Percentiles rank a stretch among this genome's conserved stretches.
Evolutionary conservation across 2,113 vertebrate genomes (phyloP).

Genomic region (Naja naja): DNA sequence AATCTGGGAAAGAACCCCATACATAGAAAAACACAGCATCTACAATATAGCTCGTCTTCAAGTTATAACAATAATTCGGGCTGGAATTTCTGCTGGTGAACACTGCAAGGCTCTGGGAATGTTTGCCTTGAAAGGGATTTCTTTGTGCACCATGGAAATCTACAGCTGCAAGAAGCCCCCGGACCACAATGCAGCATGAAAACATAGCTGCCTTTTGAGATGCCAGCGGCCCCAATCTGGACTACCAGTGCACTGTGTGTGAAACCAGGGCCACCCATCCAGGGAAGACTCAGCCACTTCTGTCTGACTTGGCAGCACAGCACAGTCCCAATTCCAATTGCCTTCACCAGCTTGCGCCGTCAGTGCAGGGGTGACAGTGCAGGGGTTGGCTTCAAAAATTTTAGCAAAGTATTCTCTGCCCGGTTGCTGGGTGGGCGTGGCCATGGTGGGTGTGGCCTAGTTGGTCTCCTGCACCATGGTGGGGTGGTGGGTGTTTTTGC

Average conservation of each 20-base stretch:
- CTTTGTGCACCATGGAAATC: too few species aligned
- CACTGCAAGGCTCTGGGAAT: neutral
- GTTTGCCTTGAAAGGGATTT: neutral
- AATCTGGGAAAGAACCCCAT: neutral
- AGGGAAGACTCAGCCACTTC: neutral
- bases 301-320: too few species aligned
- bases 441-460: too few species aligned
- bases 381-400: too few species aligned
- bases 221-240: neutral
- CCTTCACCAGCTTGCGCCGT: too few species aligned
- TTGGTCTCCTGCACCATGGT: too few species aligned
- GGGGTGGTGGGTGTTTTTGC: too few species aligned
- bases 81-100: neutral
- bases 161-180: neutral
- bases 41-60: neutral
- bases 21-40: neutral
- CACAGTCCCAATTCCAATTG: too few species aligned
- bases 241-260: neutral
- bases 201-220: neutral
- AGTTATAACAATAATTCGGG: neutral
- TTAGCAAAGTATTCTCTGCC: too few species aligned
- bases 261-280: neutral
- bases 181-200: neutral
- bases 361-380: too few species aligned
- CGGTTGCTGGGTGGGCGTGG: too few species aligned